Evolutionary conservation across 2,888 invertebrate genomes (phyloP).

Genomic region (Trachelus tabidus): DNA sequence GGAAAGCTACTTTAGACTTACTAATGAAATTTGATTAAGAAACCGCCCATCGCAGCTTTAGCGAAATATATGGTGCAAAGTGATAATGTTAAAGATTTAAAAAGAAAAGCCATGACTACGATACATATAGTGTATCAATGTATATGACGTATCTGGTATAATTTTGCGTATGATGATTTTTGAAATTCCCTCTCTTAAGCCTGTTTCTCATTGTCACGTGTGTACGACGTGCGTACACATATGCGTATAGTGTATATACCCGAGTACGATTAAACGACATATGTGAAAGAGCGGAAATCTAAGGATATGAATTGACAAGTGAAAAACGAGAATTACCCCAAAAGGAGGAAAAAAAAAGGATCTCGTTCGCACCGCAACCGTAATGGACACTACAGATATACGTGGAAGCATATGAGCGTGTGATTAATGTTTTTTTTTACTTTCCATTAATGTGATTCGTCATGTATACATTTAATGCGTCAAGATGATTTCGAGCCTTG

Average conservation of each 20-base stretch:
- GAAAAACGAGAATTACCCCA: background rate
- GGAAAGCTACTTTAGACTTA: background rate
- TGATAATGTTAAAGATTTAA: background rate
- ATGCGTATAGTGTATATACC: background rate
- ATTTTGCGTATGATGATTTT: background rate
- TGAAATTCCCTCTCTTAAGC: background rate
- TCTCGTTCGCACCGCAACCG: background rate
- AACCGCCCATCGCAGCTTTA: background rate
- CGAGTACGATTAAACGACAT: conserved; percentile 3
- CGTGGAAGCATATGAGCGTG: conserved; percentile 49
- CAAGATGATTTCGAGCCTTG: conserved; percentile 12
- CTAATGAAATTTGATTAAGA: background rate
- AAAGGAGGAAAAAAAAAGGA: background rate
- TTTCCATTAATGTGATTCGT: background rate
- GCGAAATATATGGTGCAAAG: background rate
- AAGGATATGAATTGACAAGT: conserved; percentile 47
- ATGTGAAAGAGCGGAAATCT: conserved; percentile 23
- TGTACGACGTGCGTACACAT: background rate
- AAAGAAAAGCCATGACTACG: background rate
- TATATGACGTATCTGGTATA: background rate
- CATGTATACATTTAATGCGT: background rate
- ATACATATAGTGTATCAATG: background rate
- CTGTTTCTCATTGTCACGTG: background rate
- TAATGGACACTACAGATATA: conserved; percentile 31
- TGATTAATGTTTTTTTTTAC: conserved; percentile 7